Evolutionary conservation across 1,140 invertebrate species (phyloP).

Genomic region (Cotesia vestalis): DNA sequence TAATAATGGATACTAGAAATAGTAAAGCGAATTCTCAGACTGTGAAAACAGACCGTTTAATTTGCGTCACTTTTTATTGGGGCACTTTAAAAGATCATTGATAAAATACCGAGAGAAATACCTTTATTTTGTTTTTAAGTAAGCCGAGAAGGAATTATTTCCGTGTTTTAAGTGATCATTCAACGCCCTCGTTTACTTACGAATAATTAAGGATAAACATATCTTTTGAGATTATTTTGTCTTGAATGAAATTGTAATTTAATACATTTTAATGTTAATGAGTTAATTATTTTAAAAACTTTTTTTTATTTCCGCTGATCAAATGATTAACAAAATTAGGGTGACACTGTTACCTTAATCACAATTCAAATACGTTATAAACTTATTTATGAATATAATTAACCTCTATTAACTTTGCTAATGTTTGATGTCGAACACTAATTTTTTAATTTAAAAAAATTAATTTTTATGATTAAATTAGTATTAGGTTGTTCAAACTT

Average conservation of each 20-base stretch:
- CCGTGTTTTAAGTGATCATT: slow-evolving; percentile 22
- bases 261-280: neutral
- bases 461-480: neutral
- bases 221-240: slow-evolving; percentile 22
- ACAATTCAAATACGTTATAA: neutral
- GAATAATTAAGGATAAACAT: slow-evolving; percentile 4
- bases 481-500: neutral
- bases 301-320: neutral
- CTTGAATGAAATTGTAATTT: neutral
- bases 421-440: slow-evolving; percentile 7
- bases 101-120: slow-evolving; percentile 29
- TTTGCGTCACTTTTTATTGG: slow-evolving; percentile 33
- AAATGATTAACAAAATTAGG: neutral
- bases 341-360: neutral
- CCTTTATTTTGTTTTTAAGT: slow-evolving; percentile 13
- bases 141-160: slow-evolving; percentile 27
- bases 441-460: slow-evolving; percentile 4
- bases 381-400: neutral
- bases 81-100: slow-evolving; percentile 20
- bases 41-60: slow-evolving; percentile 2
- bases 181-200: slow-evolving; percentile 34
- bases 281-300: too few species aligned
- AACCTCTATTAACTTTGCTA: slow-evolving; percentile 2
- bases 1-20: neutral
- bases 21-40: slow-evolving; percentile 16